Evolutionary conservation across 2,888 invertebrate genomes (phyloP), one percentile per base, ranked within the genome.

Genomic region (Alsophila aescularia): DNA sequence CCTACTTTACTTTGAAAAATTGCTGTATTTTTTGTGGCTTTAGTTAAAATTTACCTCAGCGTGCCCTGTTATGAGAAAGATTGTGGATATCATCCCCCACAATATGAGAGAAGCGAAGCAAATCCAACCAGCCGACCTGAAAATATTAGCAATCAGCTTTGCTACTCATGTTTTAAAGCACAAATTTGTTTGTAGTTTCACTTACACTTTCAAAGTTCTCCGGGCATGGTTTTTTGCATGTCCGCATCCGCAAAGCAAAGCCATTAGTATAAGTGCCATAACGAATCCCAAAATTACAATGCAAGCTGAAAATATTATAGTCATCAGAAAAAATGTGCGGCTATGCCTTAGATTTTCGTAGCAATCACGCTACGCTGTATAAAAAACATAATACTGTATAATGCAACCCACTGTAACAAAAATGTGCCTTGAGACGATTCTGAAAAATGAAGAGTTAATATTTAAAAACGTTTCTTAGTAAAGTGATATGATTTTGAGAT

Each of bases 61-160:
- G 72, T 95, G 95, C 13, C 93, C 94, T 12, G 95, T 93, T 43
- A 94, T 76, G 24, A 94, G 83, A 60, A 95, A 93, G 9, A 93
- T 81, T 9, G 88, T 82, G 45, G 93, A 90, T 59, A 94, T 90
- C 60, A 93, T 81, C 27, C 83, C 73, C 95, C 95, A 95, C 44
- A 95, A 79, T 51, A 92, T 77, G 10, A 94, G 81, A 16, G 94
- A 94, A 35, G 93, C 78, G 47, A 94, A 67, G 70, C 93, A 93
- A 66, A 93, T 85, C 79, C 93, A 87, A 40, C 93, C 80, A 2
- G 93, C 87, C 36, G 93, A 93, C 43, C 93, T 93, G 83, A 35
- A 79, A 80, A 53, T 47, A 40, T 6, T 16, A 35, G 43, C 10
- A 50, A 15, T 45, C 24, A 37, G 37, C 45, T 45, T 14, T 55